Conservation (phyloP, 2,797 vertebrate genomes). For the Pipistrellus pipistrellus region DNA sequence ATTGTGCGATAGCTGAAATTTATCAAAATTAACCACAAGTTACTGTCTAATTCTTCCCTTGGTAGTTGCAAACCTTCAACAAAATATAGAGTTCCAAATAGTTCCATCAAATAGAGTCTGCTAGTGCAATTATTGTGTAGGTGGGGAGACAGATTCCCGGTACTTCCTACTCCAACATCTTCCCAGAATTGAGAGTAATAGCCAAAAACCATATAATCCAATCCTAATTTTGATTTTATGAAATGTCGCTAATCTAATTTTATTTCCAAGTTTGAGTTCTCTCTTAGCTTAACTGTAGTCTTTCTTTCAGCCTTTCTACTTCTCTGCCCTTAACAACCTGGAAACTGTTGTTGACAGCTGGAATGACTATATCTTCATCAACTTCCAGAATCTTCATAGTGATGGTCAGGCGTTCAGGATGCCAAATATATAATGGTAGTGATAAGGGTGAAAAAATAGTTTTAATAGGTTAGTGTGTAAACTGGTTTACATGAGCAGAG, state of each 20-base stretch:
- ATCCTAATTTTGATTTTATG: constrained; percentile 41
- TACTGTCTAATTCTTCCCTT: not conserved
- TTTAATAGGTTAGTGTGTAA: not conserved
- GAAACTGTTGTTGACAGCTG: not conserved
- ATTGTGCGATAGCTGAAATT: not conserved
- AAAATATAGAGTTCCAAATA: not conserved
- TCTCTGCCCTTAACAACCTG: not conserved
- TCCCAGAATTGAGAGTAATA: not conserved
- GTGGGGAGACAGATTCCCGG: not conserved
- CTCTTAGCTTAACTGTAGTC: not conserved
- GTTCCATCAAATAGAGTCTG: not conserved
- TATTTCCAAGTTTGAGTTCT: constrained; percentile 37
- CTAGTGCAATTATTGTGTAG: too few species aligned
- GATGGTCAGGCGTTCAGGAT: not conserved
- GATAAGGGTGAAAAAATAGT: not conserved
- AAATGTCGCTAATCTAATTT: not conserved
- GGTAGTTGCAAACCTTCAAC: not conserved
- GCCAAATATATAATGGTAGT: not conserved
- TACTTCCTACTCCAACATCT: not conserved
- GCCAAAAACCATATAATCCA: not conserved
- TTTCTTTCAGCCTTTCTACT: constrained; percentile 42
- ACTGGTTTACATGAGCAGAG: not conserved
- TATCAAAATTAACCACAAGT: not conserved
- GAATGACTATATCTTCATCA: not conserved
- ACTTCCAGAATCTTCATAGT: not conserved